Conservation (phyloP, 2,888 invertebrate species). For the Callimorpha dominula region DNA sequence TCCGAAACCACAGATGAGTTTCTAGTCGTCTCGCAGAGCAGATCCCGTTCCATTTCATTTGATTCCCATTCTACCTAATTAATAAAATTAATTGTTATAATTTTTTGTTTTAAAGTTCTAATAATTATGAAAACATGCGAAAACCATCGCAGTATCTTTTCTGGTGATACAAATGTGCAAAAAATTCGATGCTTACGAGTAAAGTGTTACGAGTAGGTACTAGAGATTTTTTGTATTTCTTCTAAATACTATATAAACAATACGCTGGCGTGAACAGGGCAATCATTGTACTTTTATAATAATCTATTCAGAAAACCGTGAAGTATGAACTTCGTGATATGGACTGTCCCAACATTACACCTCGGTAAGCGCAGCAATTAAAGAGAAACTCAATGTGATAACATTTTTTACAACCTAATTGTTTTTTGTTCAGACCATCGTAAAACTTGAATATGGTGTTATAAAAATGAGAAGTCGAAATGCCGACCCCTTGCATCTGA, state of each 20-base stretch:
- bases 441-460: slow-evolving; percentile 43
- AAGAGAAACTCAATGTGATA: slow-evolving; percentile 27
- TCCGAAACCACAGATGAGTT: too few relatives aligned
- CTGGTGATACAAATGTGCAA: neutral
- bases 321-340: slow-evolving; percentile 13
- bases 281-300: neutral
- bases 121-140: too few relatives aligned
- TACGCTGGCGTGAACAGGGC: neutral
- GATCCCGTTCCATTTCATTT: too few relatives aligned
- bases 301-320: slow-evolving; percentile 5
- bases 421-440: slow-evolving; percentile 43
- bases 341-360: slow-evolving; percentile 31
- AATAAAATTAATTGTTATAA: too few relatives aligned
- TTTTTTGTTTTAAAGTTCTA: too few relatives aligned
- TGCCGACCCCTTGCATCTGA: slow-evolving; percentile 49
- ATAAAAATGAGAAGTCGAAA: slow-evolving; percentile 47
- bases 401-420: slow-evolving; percentile 45
- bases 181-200: too few relatives aligned
- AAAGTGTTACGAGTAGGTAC: too few relatives aligned
- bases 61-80: too few relatives aligned
- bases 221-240: too few relatives aligned
- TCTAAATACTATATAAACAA: neutral
- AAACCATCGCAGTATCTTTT: too few relatives aligned
- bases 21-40: too few relatives aligned
- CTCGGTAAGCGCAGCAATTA: slow-evolving; percentile 29